Conservation (phyloP, 2,797 vertebrate species). For the Eupleurogrammus muticus region DNA sequence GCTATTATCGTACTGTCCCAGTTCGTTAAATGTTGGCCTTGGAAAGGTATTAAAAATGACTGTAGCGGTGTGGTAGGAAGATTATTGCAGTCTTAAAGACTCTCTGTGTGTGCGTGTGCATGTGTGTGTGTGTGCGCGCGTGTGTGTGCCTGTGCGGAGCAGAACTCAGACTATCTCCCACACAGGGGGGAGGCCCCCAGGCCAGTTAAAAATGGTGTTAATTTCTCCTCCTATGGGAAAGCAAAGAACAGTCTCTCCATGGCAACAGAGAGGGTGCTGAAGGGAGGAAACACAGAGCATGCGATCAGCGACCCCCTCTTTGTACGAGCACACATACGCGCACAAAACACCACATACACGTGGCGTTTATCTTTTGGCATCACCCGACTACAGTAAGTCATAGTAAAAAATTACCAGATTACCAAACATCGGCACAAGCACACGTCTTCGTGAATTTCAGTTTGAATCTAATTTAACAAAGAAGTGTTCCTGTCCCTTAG, state of each 20-base stretch:
- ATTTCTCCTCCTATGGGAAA: slow-evolving; percentile 89
- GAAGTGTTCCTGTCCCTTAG: slow-evolving; percentile 9
- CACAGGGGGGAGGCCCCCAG: slow-evolving; percentile 84
- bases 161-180: slow-evolving; percentile 82
- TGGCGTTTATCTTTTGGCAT: slow-evolving; percentile 37
- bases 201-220: slow-evolving; percentile 90
- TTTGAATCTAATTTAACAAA: slow-evolving; percentile 29
- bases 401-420: slow-evolving; percentile 11
- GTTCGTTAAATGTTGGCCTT: slow-evolving; percentile 67
- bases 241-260: slow-evolving; percentile 88
- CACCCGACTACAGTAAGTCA: slow-evolving; percentile 41
- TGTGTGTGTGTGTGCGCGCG: slow-evolving; percentile 46
- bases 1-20: slow-evolving; percentile 69
- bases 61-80: slow-evolving; percentile 62
- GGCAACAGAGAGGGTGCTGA: slow-evolving; percentile 88
- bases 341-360: slow-evolving; percentile 46
- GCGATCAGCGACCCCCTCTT: slow-evolving; percentile 84
- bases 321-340: slow-evolving; percentile 61
- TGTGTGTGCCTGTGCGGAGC: slow-evolving; percentile 60
- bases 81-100: slow-evolving; percentile 73
- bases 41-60: slow-evolving; percentile 75
- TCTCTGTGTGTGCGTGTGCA: slow-evolving; percentile 47
- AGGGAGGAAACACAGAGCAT: slow-evolving; percentile 84
- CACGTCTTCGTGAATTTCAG: slow-evolving; percentile 13
- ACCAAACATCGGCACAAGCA: slow-evolving; percentile 15